Evolutionary conservation across 2,797 vertebrate species (phyloP), one percentile per base, ranked within the genome.

Genomic region (Anguilla megastoma): DNA sequence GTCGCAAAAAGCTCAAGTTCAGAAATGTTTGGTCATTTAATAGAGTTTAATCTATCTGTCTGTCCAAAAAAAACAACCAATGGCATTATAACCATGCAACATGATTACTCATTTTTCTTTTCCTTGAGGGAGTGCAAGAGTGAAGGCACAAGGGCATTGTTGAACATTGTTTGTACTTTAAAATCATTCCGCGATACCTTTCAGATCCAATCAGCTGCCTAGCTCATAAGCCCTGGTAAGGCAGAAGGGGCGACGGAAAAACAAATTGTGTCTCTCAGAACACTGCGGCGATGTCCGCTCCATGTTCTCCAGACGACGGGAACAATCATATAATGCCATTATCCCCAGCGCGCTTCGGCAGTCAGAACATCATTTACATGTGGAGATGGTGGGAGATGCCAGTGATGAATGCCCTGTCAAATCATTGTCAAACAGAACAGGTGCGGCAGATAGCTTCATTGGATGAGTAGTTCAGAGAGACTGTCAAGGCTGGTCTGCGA

Each of bases 301-400:
- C 36, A 33, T 33, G 33, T 85, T 85, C 33, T 56, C 63, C 82
- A 50, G 21, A 36, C 36, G 58, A 58, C 27, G n/a, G 82, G 60
- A 84, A 56, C 69, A 48, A 45, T 50, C 45, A 63, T 88, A 71
- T 24, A 83, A n/a, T 45, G 24, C 85, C 33, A 48, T 85, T 85
- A 58, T 52, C 24, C 50, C 48, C n/a, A 18, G 63, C 85, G 24
- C 30, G 54, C 56, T 85, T n/a, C 48, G 66, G 27, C 74, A 85
- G 58, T 66, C 30, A 76, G 41, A 74, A 48, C 83, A 88, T 76
- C 66, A 85, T 88, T 85, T 52, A 33, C 58, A 76, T 88, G 54
- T 27, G 21, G 27, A 84, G n/a, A 60, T 56, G 63, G 60, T 66
- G 85, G 56, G 33, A 86, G 60, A 50, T 63, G n/a, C 50, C 36